Conservation (phyloP, 2,113 vertebrate genomes). For the Hemicordylus capensis region DNA sequence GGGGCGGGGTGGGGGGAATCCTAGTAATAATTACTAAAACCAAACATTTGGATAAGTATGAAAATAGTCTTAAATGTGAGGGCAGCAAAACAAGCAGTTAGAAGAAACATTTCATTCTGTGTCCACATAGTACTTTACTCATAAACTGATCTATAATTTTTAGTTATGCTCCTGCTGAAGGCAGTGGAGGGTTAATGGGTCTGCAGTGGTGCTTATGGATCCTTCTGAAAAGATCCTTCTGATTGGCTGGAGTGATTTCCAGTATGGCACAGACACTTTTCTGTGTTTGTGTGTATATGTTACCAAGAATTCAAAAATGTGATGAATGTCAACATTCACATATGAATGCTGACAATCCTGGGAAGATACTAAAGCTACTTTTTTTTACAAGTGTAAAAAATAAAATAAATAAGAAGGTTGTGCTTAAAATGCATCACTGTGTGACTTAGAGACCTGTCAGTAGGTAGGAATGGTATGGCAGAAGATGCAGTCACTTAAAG, state of each 20-base stretch:
- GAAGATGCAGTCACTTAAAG: neutral
- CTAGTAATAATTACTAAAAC: slow-evolving; percentile 71
- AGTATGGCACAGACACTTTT: neutral
- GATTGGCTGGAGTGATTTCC: neutral
- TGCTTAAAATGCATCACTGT: neutral
- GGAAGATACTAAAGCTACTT: neutral
- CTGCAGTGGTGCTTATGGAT: neutral
- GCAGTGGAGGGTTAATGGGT: neutral
- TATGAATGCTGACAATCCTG: neutral
- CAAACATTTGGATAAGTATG: slow-evolving; percentile 64
- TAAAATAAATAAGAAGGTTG: neutral
- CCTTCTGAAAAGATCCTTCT: neutral
- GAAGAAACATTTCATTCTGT: neutral
- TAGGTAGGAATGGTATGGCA: neutral
- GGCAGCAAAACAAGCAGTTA: slow-evolving; percentile 13
- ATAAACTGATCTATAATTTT: neutral
- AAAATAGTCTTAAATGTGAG: slow-evolving; percentile 60
- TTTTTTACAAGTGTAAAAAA: too few species aligned
- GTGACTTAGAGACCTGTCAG: neutral
- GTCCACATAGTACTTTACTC: neutral
- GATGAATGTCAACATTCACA: neutral
- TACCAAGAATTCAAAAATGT: neutral
- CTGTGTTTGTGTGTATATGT: neutral
- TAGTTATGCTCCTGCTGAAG: neutral
- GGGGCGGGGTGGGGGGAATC: slow-evolving; percentile 5